These are phyloP conservation scores for Microchirus variegatus DNA, from an alignment of 2,797 vertebrate genomes.

Conservation along the genomic window DNA sequence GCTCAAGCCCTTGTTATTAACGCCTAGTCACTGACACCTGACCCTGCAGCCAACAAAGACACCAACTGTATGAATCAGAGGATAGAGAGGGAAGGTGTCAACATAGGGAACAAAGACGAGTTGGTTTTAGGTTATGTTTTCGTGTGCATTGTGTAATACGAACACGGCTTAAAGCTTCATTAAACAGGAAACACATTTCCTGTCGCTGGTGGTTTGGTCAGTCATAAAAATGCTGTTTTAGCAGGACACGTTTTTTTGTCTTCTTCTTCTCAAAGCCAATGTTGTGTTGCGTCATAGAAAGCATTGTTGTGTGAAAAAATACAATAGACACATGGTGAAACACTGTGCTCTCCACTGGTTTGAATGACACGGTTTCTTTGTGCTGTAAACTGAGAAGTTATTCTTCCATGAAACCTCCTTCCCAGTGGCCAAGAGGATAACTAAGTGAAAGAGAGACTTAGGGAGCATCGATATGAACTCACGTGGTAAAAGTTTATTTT, in stretches of 20 bases:
- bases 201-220: no score
- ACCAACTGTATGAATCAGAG: neutral
- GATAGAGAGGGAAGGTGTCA: neutral
- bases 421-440: no score
- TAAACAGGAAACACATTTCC: no score
- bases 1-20: neutral
- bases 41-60: no score
- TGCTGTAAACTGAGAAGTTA: neutral
- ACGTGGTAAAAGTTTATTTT: no score
- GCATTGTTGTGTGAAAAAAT: neutral
- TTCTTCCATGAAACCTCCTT: neutral
- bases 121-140: no score
- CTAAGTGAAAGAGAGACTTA: neutral
- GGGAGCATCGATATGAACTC: neutral
- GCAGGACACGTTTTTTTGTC: no score
- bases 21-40: neutral
- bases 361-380: neutral
- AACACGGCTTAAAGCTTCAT: no score
- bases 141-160: no score
- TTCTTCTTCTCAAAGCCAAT: no score
- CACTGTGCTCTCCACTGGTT: neutral
- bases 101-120: no score
- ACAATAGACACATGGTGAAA: neutral
- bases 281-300: neutral
- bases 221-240: no score